Base-by-base conservation (phyloP, 2,113 vertebrate species). In the Petrocephalus zakoni region DNA sequence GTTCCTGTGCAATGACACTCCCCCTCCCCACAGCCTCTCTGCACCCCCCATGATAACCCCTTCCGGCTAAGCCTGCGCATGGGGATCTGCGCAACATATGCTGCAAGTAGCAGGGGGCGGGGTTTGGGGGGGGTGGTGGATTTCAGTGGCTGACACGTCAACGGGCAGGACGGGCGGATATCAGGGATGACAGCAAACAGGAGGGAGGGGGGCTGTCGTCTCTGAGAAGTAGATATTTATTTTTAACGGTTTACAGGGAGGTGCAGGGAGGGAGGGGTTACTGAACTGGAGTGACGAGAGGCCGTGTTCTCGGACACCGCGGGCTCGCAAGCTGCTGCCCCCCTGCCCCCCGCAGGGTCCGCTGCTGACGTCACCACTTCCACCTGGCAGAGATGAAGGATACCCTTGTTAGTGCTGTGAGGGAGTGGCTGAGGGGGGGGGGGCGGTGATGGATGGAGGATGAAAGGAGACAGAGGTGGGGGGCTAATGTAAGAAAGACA, bases 321-420 rank as follows among this genome's bases (percentile, higher is more conserved):
- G 53, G 56, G n/a, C 53, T 42, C 13, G 55, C 22, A 47, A 78
- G 81, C 78, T 85, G 88, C 53, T 25, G 56, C 29, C 68, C 87
- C 22, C 52, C 3, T 53, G 21, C 25, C 58, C 87, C 72, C 75
- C 47, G 8, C 47, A 29, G 25, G 53, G 87, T 88, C 52, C 29
- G 2, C 17, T 15, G 13, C 87, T 88, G 87, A 83, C 75, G 87
- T 83, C 87, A 88, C 29, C 29, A 83, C 29, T 2, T 88, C 75
- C 68, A 46, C 49, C 86, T 72, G 86, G 56, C 58, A 64, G 13
- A 22, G 52, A 46, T 83, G 72, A 83, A 88, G 87, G 87, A 58
- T 88, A 81, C 72, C 87, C 87, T 56, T 29, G 72, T 88, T 88
- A 83, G 49, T 34, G 52, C 51, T 15, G 49, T 19, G 51, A 34